Evolutionary conservation across 2,113 vertebrate genomes (phyloP).

Genomic region (Smithornis capensis): DNA sequence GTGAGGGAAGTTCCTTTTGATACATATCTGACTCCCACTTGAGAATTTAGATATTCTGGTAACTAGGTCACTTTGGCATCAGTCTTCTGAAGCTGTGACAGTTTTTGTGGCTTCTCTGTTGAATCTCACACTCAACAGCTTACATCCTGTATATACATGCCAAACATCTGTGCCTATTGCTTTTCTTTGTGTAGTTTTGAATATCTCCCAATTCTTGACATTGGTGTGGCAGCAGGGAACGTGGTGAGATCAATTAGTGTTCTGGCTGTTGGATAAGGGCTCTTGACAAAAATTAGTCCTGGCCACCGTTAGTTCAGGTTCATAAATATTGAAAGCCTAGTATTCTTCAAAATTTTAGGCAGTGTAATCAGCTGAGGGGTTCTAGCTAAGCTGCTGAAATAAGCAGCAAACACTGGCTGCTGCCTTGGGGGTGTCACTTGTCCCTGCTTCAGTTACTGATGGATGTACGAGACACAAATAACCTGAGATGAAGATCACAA

Average conservation of each 20-base stretch:
- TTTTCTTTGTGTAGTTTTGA: background rate
- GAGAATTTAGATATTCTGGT: conserved; percentile 8
- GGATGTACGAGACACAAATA: background rate
- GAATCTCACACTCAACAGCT: conserved; percentile 34
- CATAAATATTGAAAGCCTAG: background rate
- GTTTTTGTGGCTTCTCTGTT: conserved; percentile 30
- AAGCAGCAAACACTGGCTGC: background rate
- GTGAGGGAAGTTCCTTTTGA: background rate
- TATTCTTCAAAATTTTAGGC: background rate
- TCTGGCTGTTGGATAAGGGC: background rate
- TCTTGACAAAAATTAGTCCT: background rate
- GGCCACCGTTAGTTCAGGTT: background rate
- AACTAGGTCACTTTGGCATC: conserved; percentile 39
- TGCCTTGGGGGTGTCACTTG: background rate
- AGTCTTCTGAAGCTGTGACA: conserved; percentile 21
- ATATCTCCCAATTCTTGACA: background rate
- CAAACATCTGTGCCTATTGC: background rate
- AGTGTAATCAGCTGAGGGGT: background rate
- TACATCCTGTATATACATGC: background rate
- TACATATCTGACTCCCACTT: background rate
- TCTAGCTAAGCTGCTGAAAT: background rate
- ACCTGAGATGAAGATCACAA: background rate
- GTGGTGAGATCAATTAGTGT: background rate
- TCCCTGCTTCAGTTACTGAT: background rate
- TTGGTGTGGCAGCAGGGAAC: background rate